Evolutionary conservation across 2,113 vertebrate genomes (phyloP).

Genomic region (Meles meles): DNA sequence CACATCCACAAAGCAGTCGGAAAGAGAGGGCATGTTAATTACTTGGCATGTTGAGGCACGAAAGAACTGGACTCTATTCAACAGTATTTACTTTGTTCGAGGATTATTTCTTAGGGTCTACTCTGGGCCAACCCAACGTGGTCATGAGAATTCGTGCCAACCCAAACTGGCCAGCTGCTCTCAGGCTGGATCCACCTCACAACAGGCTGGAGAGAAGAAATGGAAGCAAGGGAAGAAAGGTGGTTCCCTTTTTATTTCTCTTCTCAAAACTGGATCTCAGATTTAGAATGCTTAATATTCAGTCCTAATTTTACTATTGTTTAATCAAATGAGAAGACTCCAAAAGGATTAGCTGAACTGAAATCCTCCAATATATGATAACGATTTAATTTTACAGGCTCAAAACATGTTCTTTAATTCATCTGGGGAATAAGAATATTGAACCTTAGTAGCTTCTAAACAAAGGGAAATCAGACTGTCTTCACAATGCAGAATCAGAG

Average conservation of each 20-base stretch:
- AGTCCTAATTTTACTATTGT: constrained; percentile 32
- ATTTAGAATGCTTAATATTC: constrained; percentile 6
- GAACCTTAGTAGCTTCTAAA: neutral
- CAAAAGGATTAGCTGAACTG: constrained; percentile 16
- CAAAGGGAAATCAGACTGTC: constrained; percentile 8
- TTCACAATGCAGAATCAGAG: neutral
- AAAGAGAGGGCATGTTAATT: neutral
- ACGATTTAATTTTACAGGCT: constrained; percentile 35
- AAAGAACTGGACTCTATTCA: neutral
- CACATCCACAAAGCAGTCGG: neutral
- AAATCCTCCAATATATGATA: constrained; percentile 32
- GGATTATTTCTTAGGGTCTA: neutral
- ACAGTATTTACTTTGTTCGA: neutral
- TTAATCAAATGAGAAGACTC: constrained; percentile 38
- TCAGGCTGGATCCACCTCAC: neutral
- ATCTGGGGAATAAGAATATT: neutral
- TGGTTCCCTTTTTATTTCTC: neutral
- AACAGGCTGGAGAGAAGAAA: neutral
- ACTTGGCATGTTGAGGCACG: neutral
- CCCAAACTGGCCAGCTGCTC: neutral
- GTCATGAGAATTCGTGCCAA: neutral
- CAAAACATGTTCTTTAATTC: constrained; percentile 26
- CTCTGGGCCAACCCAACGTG: neutral
- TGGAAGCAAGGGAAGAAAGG: neutral
- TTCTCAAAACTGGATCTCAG: neutral